Percentiles rank a stretch among this genome's conserved stretches.
These are phyloP conservation scores for Diceros bicornis DNA, from an alignment of 2,797 vertebrate genomes.

Conservation along the genomic window DNA sequence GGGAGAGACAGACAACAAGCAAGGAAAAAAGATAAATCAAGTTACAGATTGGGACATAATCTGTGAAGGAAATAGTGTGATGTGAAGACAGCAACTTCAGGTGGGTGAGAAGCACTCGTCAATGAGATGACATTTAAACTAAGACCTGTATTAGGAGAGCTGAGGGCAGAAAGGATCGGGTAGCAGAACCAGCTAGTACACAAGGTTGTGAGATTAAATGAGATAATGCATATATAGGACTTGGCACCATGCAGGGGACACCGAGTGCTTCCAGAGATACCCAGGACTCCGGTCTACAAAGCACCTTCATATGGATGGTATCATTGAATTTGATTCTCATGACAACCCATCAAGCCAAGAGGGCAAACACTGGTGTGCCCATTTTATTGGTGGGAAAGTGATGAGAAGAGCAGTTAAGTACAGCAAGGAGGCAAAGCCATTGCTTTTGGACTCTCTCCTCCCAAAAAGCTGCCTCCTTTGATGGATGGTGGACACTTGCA, in stretches of 20 bases:
- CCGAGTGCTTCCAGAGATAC: neutral
- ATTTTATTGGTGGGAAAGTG: neutral
- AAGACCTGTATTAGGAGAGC: neutral
- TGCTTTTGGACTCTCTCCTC: neutral
- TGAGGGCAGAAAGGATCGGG: neutral
- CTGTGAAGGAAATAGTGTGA: neutral
- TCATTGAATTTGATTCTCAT: neutral
- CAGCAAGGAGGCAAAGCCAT: neutral
- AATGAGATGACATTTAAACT: neutral
- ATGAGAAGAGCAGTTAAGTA: neutral
- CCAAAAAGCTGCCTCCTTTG: neutral
- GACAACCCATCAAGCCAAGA: too few relatives aligned
- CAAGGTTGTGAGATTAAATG: neutral
- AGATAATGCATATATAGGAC: neutral
- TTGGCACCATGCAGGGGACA: neutral
- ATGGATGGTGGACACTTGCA: neutral
- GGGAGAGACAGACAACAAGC: neutral
- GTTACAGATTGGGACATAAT: neutral
- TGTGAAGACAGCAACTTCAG: neutral
- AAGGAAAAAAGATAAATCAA: neutral
- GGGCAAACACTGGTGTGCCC: neutral
- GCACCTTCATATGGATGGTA: neutral
- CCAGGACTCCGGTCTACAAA: neutral
- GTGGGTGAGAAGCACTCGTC: neutral
- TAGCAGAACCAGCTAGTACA: neutral